Conservation (phyloP, 1,140 invertebrate species). For the Cepaea nemoralis region DNA sequence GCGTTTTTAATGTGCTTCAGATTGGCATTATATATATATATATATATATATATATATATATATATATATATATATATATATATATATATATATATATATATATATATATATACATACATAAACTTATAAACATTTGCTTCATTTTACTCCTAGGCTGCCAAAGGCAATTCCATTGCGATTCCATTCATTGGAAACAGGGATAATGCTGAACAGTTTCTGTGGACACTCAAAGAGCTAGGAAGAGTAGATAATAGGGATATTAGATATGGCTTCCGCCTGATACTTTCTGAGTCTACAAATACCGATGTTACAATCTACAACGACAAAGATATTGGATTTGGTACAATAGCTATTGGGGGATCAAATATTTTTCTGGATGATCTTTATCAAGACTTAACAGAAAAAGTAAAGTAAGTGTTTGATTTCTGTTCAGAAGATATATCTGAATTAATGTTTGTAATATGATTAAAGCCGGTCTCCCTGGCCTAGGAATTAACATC, state of each 20-base stretch:
- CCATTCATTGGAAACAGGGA: slow-evolving; percentile 55
- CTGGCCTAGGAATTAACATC: no score
- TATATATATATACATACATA: no score
- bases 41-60: no score
- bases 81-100: no score
- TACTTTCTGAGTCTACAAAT: slow-evolving; percentile 6
- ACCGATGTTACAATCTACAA: slow-evolving; percentile 33
- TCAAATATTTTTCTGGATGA: slow-evolving; percentile 13
- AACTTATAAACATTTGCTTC: no score
- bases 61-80: no score
- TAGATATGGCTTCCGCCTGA: slow-evolving; percentile 27
- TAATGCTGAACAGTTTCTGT: slow-evolving; percentile 45
- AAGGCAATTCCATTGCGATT: slow-evolving; percentile 50
- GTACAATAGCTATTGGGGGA: background rate
- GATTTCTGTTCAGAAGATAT: background rate
- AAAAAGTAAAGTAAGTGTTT: background rate
- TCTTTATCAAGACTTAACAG: background rate
- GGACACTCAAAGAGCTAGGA: slow-evolving; percentile 27
- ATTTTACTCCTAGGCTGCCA: slow-evolving; percentile 38
- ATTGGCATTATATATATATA: no score
- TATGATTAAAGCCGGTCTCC: no score
- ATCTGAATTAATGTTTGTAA: no score
- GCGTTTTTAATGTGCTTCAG: no score
- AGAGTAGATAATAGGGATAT: background rate
- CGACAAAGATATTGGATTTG: slow-evolving; percentile 16